phyloP scores from a whole-genome alignment of 2,888 invertebrate genomes.

The Blera fallax region DNA sequence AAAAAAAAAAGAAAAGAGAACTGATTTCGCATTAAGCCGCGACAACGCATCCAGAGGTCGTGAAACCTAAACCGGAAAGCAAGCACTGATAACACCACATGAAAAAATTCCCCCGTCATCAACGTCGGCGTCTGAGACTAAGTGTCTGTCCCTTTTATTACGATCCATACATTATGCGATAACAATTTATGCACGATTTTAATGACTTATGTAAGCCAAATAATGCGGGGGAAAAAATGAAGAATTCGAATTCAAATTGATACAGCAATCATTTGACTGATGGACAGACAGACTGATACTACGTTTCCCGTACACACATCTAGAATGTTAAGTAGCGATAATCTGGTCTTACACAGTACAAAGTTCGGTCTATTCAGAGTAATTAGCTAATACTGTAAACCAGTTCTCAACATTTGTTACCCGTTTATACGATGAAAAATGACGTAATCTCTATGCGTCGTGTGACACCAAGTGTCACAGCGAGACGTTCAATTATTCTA shows the following conservation, averaged over 20 bases:
- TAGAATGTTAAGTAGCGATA: constrained; percentile 49
- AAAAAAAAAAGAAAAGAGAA: too few relatives aligned
- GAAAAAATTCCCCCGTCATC: constrained; percentile 17
- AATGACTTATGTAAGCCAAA: constrained; percentile 29
- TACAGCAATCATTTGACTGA: constrained; percentile 14
- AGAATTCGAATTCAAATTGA: not conserved
- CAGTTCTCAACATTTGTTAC: constrained; percentile 36
- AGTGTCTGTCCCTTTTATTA: constrained; percentile 38
- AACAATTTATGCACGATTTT: constrained; percentile 19
- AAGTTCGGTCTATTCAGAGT: constrained; percentile 49
- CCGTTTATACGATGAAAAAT: constrained; percentile 19
- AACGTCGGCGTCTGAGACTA: constrained; percentile 10
- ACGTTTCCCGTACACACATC: not conserved
- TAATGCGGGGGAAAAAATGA: not conserved
- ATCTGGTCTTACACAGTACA: constrained; percentile 45
- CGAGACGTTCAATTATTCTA: constrained; percentile 51
- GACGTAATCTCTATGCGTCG: constrained; percentile 46
- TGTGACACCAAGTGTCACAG: constrained; percentile 44
- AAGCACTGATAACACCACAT: constrained; percentile 46
- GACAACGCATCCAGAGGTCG: constrained; percentile 39
- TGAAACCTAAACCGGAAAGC: constrained; percentile 60
- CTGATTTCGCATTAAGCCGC: constrained; percentile 40
- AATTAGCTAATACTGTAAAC: constrained; percentile 50
- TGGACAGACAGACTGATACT: not conserved
- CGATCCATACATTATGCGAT: constrained; percentile 6